These are phyloP conservation scores for Sisor rabdophorus DNA, from an alignment of 2,113 vertebrate species.

Conservation along the genomic window DNA sequence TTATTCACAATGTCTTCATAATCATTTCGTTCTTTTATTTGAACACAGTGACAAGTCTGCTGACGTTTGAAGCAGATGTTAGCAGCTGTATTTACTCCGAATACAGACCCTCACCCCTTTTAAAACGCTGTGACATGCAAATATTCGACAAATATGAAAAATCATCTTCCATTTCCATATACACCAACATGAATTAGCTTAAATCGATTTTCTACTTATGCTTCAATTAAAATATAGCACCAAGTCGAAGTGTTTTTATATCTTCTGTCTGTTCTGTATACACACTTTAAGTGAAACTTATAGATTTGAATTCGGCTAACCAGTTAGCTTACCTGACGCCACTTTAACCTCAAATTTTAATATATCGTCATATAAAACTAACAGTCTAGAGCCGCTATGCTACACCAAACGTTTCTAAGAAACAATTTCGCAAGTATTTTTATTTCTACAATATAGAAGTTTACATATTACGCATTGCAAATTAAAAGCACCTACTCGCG, in stretches of 20 bases:
- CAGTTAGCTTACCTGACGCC: not conserved
- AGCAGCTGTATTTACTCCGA: not conserved
- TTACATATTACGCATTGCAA: not conserved
- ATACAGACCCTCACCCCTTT: not conserved
- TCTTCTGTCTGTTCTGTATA: too few species aligned
- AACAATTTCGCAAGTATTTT: not conserved
- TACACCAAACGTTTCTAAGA: not conserved
- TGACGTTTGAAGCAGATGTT: not conserved
- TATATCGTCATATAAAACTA: too few species aligned
- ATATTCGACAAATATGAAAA: not conserved
- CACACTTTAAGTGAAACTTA: too few species aligned
- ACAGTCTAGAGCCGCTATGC: too few species aligned
- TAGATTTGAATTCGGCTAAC: too few species aligned
- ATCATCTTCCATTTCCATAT: not conserved
- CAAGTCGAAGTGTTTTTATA: too few species aligned
- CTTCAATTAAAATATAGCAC: too few species aligned
- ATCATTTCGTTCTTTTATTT: not conserved
- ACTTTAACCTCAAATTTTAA: too few species aligned
- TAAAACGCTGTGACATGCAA: not conserved
- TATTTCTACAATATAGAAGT: not conserved
- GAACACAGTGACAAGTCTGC: fast-evolving
- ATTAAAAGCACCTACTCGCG: constrained; percentile 59
- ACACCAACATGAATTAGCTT: too few species aligned
- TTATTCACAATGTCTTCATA: not conserved
- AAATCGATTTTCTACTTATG: not conserved